Evolutionary conservation across 1,140 invertebrate species (phyloP), one percentile per base, ranked within the genome.

Genomic region (Conopomorpha cramerella): DNA sequence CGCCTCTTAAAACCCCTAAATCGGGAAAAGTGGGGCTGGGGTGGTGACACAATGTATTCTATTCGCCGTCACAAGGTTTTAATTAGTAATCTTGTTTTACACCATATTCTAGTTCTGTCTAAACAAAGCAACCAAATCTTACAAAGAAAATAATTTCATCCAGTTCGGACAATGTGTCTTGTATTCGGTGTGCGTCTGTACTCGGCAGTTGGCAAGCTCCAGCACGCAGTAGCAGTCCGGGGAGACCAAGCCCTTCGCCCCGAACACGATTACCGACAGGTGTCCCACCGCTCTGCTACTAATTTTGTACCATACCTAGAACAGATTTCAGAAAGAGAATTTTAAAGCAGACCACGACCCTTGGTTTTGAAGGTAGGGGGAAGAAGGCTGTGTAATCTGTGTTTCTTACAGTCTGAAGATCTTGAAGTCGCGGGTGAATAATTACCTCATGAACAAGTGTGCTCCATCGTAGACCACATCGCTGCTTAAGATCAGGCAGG

Each of bases 91-190:
- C 10, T 4, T 10, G 4, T 6, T 23, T 23, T 23, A 23, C 4
- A 23, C 19, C 19, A 6, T 10, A 6, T 6, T 23, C 4, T 23
- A 6, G 10, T 7, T 29, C 4, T 29, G 3, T 10, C 13, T 29
- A 29, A 4, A 29, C 10, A 10, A 10, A 29, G 11, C 10, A 4
- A 4, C n/a, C 6, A 19, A 23, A 34, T 82, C 90, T 90, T 79
- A 96, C 93, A 99, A 98, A 23, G 92, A 96, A 65, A 99, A 99
- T 46, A 98, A 93, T 79, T 99, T 98, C 72, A 98, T 95, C 97
- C 97, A 99, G 41, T 89, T 92, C 0, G 97, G 97, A 31, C 88
- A 84, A 2, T 99, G 77, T 0, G 96, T 99, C 70, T 99, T 98
- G 67, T 99, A 99, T 67, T 98, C 95, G 1, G 97, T 99, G 67